Percentiles rank a stretch among this genome's conserved stretches.
These are phyloP conservation scores for Chloroclystis v-ata DNA, from an alignment of 2,888 invertebrate genomes.

Conservation along the genomic window DNA sequence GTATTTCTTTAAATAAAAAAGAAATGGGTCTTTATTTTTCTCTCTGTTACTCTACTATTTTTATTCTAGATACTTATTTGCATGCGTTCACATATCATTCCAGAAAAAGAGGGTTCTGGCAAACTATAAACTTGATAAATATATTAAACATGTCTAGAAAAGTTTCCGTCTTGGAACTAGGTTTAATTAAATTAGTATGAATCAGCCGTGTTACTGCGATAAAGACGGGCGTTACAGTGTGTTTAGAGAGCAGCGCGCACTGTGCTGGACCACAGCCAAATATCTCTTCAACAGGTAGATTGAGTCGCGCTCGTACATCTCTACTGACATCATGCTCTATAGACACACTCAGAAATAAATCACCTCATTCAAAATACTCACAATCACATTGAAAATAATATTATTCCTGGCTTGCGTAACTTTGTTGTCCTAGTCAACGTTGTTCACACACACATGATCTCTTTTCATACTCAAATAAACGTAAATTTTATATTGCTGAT, in stretches of 20 bases:
- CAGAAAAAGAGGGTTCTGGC: background rate
- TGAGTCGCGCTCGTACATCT: constrained; percentile 48
- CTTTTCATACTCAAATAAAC: constrained; percentile 14
- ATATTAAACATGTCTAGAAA: constrained; percentile 6
- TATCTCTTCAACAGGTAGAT: constrained; percentile 69
- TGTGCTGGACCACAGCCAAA: constrained; percentile 60
- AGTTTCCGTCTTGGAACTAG: constrained; percentile 12
- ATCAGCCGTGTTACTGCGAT: constrained; percentile 20
- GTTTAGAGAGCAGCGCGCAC: constrained; percentile 48
- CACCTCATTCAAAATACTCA: constrained; percentile 61
- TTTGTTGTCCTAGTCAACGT: constrained; percentile 29
- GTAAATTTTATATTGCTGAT: constrained; percentile 14
- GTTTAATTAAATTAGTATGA: constrained; percentile 22
- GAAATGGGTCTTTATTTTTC: too few relatives aligned
- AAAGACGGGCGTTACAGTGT: constrained; percentile 42
- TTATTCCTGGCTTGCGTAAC: constrained; percentile 36
- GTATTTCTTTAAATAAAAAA: too few relatives aligned
- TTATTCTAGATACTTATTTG: too few relatives aligned
- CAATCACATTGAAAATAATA: constrained; percentile 36
- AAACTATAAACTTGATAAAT: constrained; percentile 2
- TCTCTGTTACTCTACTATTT: too few relatives aligned
- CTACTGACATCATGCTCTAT: constrained; percentile 60
- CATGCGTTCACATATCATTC: too few relatives aligned
- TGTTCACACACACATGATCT: constrained; percentile 25
- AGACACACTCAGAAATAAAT: constrained; percentile 56